Evolutionary conservation across 2,888 invertebrate species (phyloP).

Genomic region (Danaus chrysippus): DNA sequence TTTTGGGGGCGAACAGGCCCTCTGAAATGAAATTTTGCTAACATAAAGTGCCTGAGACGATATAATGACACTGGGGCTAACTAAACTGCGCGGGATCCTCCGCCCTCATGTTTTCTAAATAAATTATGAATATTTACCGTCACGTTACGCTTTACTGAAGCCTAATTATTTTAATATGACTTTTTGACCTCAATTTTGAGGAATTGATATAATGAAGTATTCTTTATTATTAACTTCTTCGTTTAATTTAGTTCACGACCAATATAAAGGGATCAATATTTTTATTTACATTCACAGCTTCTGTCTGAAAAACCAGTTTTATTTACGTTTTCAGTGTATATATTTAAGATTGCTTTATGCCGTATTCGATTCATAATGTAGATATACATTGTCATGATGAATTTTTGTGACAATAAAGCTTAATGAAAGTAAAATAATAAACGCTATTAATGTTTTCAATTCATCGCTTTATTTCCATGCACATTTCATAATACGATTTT

Average conservation of each 20-base stretch:
- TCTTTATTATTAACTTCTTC: conserved; percentile 36
- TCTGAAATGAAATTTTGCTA: conserved; percentile 65
- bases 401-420: not conserved
- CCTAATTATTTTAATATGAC: conserved; percentile 72
- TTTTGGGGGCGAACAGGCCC: conserved; percentile 55
- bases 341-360: too few species aligned
- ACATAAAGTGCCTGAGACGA: conserved; percentile 62
- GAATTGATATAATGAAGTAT: conserved; percentile 62
- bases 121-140: conserved; percentile 74
- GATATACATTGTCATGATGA: not conserved
- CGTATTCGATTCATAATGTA: too few species aligned
- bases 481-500: conserved; percentile 30
- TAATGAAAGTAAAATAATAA: not conserved
- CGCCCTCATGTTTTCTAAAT: conserved; percentile 69
- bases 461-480: conserved; percentile 23
- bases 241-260: conserved; percentile 22
- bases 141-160: conserved; percentile 65
- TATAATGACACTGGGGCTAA: conserved; percentile 51
- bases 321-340: too few species aligned
- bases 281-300: too few species aligned
- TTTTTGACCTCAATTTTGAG: conserved; percentile 59
- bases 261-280: too few species aligned
- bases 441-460: conserved; percentile 20
- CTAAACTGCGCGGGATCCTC: conserved; percentile 51
- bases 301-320: too few species aligned